These are phyloP conservation scores for Anthrax anthrax DNA, from an alignment of 2,888 invertebrate genomes.

Conservation along the genomic window DNA sequence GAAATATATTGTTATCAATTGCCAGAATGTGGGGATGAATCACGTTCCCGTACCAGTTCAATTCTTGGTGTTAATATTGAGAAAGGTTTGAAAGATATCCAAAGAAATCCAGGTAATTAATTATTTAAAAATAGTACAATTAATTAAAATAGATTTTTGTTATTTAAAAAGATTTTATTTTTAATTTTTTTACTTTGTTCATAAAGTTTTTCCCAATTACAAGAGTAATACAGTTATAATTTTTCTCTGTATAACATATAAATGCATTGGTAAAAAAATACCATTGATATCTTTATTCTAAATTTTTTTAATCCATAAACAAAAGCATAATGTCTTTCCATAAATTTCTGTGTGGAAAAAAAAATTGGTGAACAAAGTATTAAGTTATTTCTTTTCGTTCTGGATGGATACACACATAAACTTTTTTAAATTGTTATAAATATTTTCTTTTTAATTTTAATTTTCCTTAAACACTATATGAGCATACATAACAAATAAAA, in stretches of 20 bases:
- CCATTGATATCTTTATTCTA: too few species aligned
- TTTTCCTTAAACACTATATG: too few species aligned
- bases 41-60: conserved; percentile 27
- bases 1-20: conserved; percentile 58
- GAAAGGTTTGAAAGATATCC: conserved; percentile 33
- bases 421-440: background rate
- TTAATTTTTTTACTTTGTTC: background rate
- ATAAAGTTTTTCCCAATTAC: too few species aligned
- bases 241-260: too few species aligned
- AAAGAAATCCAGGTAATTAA: conserved; percentile 29
- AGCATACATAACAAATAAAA: too few species aligned
- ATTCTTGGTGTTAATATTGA: conserved; percentile 30
- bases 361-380: too few species aligned
- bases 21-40: conserved; percentile 33
- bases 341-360: too few species aligned
- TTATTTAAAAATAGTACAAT: background rate
- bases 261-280: too few species aligned
- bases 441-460: background rate
- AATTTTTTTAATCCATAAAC: too few species aligned
- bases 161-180: background rate
- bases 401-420: background rate
- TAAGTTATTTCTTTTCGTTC: conserved; percentile 10
- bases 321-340: too few species aligned
- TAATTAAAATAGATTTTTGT: background rate
- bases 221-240: too few species aligned